Base-by-base conservation (phyloP, 2,888 invertebrate genomes). In the Calephelis perditalis region DNA sequence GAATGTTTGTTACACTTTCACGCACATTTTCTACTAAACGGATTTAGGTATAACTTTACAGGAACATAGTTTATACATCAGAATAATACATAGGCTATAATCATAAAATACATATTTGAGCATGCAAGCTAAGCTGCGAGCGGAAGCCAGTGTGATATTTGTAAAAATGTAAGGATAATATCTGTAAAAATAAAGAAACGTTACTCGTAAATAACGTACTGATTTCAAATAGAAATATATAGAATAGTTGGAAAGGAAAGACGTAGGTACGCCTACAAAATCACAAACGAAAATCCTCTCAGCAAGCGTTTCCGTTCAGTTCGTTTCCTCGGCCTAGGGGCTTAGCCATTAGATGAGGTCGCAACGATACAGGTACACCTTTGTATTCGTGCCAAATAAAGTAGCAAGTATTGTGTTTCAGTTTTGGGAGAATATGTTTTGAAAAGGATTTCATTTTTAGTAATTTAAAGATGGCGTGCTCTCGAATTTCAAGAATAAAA, bases 241-340 rank as follows among this genome's bases (percentile, higher is more conserved):
- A 56, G 26, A 55, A 59, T 26, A 55, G 45, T 10, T 46, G 45
- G 55, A 45, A 56, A 15, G 40, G n/a, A 15, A 56, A n/a, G 44
- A 59, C 54, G 55, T 37, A 54, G 36, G 36, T 49, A 15, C 49
- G 49, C 37, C 37, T 46, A 56, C 60, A 10, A 60, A 62, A 63
- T 56, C 61, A 64, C 40, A 54, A 62, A 62, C 49, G 61, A 62
- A 64, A 63, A 64, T 63, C 49, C 62, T 60, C 52, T 52, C 62
- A 56, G 56, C 63, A 63, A 66, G 61, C 58, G 59, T 62, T 65
- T 64, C 61, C 62, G 62, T 59, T 61, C 58, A 57, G 57, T 63
- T 67, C 63, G 62, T 63, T 65, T 64, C 65, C 61, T 57, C 59
- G 49, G 56, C 61, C 62, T 46, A 61, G 57, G 26, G 66, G 65